Percentiles rank a stretch among this genome's conserved stretches.
Evolutionary conservation across 2,797 vertebrate genomes (phyloP).

Genomic region (Mus caroli): DNA sequence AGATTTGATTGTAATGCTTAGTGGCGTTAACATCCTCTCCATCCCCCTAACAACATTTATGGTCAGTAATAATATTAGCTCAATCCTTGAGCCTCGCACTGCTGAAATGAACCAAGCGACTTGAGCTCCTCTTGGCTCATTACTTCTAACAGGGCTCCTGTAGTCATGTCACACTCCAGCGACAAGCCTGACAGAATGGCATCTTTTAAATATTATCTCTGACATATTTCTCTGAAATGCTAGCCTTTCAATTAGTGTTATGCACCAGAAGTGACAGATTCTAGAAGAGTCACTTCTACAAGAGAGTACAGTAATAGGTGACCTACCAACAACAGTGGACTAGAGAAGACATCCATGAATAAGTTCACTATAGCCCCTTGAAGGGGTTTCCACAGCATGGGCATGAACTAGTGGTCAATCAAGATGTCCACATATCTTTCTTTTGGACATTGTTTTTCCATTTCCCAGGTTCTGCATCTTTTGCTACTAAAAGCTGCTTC

Average conservation of each 20-base stretch:
- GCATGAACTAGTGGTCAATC: neutral
- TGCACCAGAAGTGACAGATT: constrained; percentile 77
- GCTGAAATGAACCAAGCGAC: constrained; percentile 78
- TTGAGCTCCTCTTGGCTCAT: constrained; percentile 81
- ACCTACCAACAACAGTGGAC: neutral
- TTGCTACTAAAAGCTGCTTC: neutral
- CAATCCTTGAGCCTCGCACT: constrained; percentile 77
- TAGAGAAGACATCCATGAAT: constrained; percentile 55
- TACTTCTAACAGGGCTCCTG: constrained; percentile 74
- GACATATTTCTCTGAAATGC: constrained; percentile 81
- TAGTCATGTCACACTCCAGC: constrained; percentile 77
- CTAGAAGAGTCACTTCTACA: neutral
- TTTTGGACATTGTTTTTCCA: neutral
- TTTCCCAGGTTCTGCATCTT: neutral
- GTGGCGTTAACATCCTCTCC: constrained; percentile 84
- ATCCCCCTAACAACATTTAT: constrained; percentile 84
- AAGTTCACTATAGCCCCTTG: constrained; percentile 42
- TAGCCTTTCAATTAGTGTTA: constrained; percentile 79
- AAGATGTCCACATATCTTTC: neutral
- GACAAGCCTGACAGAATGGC: constrained; percentile 73
- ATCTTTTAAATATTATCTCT: constrained; percentile 82
- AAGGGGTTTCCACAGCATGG: neutral
- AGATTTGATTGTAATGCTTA: constrained; percentile 85
- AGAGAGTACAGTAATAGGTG: constrained; percentile 29
- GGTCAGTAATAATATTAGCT: constrained; percentile 84